Conservation (phyloP, 2,113 vertebrate species). For the Erinaceus europaeus region DNA sequence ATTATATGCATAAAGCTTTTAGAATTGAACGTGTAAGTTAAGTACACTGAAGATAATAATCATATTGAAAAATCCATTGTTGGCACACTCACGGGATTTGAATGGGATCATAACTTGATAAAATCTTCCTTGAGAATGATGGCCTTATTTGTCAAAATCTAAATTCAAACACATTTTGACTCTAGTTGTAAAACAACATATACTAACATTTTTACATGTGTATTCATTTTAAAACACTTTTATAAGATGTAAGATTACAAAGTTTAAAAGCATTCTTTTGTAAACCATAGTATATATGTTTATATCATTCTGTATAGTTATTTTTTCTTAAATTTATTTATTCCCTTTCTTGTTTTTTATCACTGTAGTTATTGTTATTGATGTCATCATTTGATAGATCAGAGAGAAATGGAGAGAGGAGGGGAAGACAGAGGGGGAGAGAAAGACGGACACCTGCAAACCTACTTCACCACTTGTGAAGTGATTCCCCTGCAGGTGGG, state of each 20-base stretch:
- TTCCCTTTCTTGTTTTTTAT: too few species aligned
- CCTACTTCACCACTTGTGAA: too few species aligned
- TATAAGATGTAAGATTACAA: background rate
- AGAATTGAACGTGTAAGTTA: background rate
- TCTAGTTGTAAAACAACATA: background rate
- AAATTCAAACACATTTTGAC: slow-evolving; percentile 16
- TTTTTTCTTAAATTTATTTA: too few species aligned
- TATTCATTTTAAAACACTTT: background rate
- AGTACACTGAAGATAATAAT: background rate
- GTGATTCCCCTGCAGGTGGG: too few species aligned
- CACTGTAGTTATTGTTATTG: too few species aligned
- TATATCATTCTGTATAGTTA: background rate
- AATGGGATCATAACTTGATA: background rate
- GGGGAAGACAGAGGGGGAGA: too few species aligned
- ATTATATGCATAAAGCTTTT: background rate
- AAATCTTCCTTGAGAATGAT: background rate
- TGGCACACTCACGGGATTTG: background rate
- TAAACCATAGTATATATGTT: background rate
- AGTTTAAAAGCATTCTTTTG: background rate
- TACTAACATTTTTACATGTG: background rate
- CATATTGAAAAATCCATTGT: background rate
- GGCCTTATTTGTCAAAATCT: slow-evolving; percentile 1
- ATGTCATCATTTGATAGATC: too few species aligned
- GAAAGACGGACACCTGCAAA: too few species aligned
- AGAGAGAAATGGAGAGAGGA: too few species aligned